phyloP scores from a whole-genome alignment of 2,888 invertebrate genomes.

The Cheiracanthium punctorium region DNA sequence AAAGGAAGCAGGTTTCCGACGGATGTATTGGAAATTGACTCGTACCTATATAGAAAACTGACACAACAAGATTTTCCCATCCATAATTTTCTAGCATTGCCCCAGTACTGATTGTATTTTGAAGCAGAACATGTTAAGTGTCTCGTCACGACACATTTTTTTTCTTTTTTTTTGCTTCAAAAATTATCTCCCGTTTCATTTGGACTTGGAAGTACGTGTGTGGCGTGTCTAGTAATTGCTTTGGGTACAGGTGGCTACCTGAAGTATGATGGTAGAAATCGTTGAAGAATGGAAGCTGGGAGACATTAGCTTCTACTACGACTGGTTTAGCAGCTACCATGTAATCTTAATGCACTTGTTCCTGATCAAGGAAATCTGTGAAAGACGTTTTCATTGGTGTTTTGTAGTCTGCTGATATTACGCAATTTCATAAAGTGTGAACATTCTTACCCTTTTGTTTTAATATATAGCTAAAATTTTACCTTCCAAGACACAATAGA shows the following conservation, averaged over 20 bases:
- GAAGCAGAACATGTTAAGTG: background rate
- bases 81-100: too few relatives aligned
- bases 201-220: background rate
- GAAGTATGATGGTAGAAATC: background rate
- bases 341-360: background rate
- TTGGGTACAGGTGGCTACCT: background rate
- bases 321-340: conserved; percentile 13
- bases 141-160: background rate
- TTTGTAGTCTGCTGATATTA: background rate
- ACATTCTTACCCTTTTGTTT: background rate
- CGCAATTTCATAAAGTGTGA: background rate
- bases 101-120: background rate
- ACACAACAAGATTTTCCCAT: too few relatives aligned
- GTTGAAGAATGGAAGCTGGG: background rate
- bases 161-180: too few relatives aligned
- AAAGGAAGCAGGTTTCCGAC: too few relatives aligned
- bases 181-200: background rate
- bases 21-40: too few relatives aligned
- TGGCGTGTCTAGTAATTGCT: background rate
- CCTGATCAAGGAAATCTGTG: background rate
- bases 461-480: too few relatives aligned
- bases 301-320: background rate
- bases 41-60: too few relatives aligned
- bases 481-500: too few relatives aligned
- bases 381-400: background rate